Evolutionary conservation across 2,888 invertebrate species (phyloP), one percentile per base, ranked within the genome.

Genomic region (Glomeris marginata): DNA sequence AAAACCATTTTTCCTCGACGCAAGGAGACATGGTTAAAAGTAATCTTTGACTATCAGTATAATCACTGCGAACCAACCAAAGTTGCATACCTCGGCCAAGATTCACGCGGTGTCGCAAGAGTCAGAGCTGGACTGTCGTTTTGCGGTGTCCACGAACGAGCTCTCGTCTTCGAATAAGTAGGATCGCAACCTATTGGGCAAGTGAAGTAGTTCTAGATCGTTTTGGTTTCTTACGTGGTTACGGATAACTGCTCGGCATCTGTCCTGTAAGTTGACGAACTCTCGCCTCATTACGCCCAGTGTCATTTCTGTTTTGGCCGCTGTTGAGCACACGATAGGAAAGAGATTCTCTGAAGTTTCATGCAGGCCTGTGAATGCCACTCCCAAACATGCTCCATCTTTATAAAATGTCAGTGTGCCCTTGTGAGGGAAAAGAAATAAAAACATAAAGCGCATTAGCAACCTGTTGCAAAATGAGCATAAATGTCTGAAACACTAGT

Each of bases 291-390:
- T 73, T 28, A 68, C 66, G 33, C 72, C 73, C 16, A 82, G 63
- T 0, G 75, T 73, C 78, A 82, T 80, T 66, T 80, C 77, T 2
- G 81, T 81, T 66, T 80, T 80, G 16, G 80, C 80, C 0, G 81
- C 81, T 0, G 81, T 81, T 2, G 81, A 81, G 58, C 77, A 77
- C 10, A 81, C 73, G 50, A 80, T 74, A 1, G 82, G 81, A 62
- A 73, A 81, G 2, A 82, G 68, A 1, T 76, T 74, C 55, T 77
- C 75, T 50, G 73, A 71, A 1, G 77, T 66, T 61, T 76, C 72
- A 49, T 66, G 58, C 49, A 81, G 66, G 10, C 77, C 79, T 8
- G 74, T 68, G 63, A 81, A 82, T 1, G 80, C 81, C n/a, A 80
- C 72, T 2, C 81, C 82, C 50, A 81, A 68, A 60, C 74, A 74